Percentiles rank a stretch among this genome's conserved stretches.
Evolutionary conservation across 2,113 vertebrate genomes (phyloP).

Genomic region (Sarotherodon lohbergeri): DNA sequence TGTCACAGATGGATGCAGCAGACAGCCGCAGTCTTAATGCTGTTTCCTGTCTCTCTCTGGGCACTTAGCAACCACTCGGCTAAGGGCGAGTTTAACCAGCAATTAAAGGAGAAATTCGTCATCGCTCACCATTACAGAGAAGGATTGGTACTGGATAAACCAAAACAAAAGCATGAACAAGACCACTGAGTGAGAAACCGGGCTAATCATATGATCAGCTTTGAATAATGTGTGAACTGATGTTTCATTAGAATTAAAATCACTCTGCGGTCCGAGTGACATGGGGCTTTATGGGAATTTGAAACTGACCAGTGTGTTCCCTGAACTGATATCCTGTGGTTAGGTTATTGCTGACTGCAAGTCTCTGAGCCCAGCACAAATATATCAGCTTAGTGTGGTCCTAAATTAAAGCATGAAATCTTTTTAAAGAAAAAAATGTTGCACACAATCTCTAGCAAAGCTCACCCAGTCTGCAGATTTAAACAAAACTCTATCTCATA

Average conservation of each 20-base stretch:
- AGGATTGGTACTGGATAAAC: not conserved
- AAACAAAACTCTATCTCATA: not conserved
- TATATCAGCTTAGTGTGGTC: not conserved
- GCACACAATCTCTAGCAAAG: not conserved
- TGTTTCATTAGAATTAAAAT: not conserved
- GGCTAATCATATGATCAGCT: not conserved
- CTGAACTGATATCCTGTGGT: not conserved
- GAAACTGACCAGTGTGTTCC: not conserved
- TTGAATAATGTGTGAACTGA: not conserved
- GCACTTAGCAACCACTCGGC: conserved; percentile 60
- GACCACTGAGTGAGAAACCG: not conserved
- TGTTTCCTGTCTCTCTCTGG: conserved; percentile 60
- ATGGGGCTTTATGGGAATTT: conserved; percentile 17
- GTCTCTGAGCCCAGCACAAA: not conserved
- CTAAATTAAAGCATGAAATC: not conserved
- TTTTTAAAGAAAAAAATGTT: not conserved
- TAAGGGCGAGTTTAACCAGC: conserved; percentile 28
- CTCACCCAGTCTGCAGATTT: not conserved
- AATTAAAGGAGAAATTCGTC: conserved; percentile 42
- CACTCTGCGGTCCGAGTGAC: not conserved
- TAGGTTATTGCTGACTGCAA: not conserved
- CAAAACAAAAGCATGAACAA: not conserved
- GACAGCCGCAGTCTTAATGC: conserved; percentile 54
- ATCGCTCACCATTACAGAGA: not conserved
- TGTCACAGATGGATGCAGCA: conserved; percentile 50